A percentile compares a stretch with the other conserved stretches of the same genome.
phyloP scores from a whole-genome alignment of 2,888 invertebrate species.

The Temnothorax rugatulus region DNA sequence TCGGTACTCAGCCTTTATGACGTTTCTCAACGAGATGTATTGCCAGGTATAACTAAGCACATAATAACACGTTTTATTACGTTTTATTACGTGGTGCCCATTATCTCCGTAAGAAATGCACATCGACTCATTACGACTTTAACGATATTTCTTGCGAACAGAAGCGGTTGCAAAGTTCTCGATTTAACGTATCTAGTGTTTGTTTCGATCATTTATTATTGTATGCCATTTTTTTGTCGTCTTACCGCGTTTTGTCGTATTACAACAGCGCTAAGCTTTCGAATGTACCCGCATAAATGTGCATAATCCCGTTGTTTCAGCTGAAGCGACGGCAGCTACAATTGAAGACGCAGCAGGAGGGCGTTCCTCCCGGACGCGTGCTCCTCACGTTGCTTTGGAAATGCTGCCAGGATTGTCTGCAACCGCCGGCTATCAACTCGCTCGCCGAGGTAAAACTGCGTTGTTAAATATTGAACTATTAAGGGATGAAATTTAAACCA shows the following conservation, averaged over 20 bases:
- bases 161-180: neutral
- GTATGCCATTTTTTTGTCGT: constrained; percentile 25
- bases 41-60: constrained; percentile 87
- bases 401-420: constrained; percentile 95
- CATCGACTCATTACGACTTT: neutral
- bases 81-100: neutral
- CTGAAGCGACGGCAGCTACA: constrained; percentile 90
- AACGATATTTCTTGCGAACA: neutral
- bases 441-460: constrained; percentile 90
- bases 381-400: constrained; percentile 94
- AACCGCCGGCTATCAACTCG: constrained; percentile 92
- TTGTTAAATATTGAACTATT: too few species aligned
- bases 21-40: constrained; percentile 96
- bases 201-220: neutral
- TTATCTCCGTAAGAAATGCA: neutral
- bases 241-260: neutral
- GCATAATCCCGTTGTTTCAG: constrained; percentile 82
- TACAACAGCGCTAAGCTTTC: neutral
- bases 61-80: constrained; percentile 22
- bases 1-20: constrained; percentile 91
- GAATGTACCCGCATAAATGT: constrained; percentile 22
- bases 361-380: constrained; percentile 91
- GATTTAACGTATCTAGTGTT: neutral
- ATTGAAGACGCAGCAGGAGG: constrained; percentile 87
- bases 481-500: too few species aligned